Percentiles rank a stretch among this genome's conserved stretches.
Conservation (phyloP, 2,797 vertebrate genomes). For the Mico argentatus region DNA sequence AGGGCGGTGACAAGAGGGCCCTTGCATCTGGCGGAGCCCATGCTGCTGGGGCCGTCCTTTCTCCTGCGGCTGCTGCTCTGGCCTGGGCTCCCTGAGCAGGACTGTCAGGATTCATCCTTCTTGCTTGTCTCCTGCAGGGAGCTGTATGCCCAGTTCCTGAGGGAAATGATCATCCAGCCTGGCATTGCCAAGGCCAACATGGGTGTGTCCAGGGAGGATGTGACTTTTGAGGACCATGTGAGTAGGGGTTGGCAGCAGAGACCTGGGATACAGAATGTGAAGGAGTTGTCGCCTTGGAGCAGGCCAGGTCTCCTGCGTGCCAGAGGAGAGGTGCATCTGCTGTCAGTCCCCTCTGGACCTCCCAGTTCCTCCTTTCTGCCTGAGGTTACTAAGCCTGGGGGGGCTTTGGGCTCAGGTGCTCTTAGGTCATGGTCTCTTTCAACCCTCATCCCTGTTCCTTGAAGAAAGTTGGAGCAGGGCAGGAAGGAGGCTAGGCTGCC, state of each 20-base stretch:
- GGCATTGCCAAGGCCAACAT: constrained; percentile 97
- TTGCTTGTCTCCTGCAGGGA: constrained; percentile 86
- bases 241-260: constrained; percentile 79
- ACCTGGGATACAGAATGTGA: neutral
- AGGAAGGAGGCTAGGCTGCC: neutral
- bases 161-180: constrained; percentile 99
- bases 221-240: constrained; percentile 98
- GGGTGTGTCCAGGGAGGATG: constrained; percentile 95
- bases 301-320: too few relatives aligned
- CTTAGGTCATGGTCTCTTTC: accelerated
- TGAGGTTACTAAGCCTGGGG: neutral
- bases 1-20: accelerated
- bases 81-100: neutral
- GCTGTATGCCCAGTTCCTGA: constrained; percentile 95
- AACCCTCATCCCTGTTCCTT: neutral
- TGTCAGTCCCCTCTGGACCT: neutral
- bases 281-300: neutral
- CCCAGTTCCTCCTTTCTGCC: accelerated
- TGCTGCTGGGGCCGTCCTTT: too few relatives aligned
- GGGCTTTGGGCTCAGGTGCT: neutral
- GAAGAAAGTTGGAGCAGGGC: neutral
- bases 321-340: neutral
- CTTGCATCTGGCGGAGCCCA: accelerated
- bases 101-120: neutral
- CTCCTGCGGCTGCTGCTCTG: neutral